Conservation (phyloP, 2,797 vertebrate genomes). For the Ceyx erithaca region DNA sequence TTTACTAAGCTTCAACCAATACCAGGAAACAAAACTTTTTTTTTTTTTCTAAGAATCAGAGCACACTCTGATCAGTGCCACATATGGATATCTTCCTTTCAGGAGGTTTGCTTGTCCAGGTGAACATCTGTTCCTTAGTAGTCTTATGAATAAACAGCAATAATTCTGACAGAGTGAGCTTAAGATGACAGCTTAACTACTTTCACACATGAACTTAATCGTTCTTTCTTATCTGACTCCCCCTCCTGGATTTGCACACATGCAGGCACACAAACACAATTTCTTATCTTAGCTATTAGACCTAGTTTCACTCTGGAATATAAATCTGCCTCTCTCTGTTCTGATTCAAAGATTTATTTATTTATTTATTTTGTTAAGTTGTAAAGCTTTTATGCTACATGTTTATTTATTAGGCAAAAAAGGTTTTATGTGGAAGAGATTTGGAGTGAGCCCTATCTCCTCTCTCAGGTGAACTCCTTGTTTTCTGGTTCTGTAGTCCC, state of each 20-base stretch:
- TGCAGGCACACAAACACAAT: not conserved
- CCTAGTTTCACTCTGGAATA: not conserved
- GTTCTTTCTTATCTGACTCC: conserved; percentile 67
- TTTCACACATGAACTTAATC: conserved; percentile 67
- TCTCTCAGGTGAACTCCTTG: not conserved
- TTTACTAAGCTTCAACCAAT: conserved; percentile 30
- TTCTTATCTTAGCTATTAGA: conserved; percentile 24
- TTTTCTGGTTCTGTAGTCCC: not conserved
- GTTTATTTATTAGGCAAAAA: not conserved
- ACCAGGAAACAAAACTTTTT: conserved; percentile 73
- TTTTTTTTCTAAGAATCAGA: conserved; percentile 80
- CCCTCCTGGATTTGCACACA: conserved; percentile 63
- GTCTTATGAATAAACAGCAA: conserved; percentile 84
- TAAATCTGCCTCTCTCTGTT: not conserved
- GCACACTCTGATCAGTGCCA: conserved; percentile 77
- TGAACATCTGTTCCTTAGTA: conserved; percentile 92
- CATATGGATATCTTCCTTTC: conserved; percentile 88
- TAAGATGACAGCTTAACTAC: conserved; percentile 82
- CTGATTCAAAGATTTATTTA: not conserved
- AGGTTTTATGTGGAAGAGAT: not conserved
- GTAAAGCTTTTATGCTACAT: not conserved
- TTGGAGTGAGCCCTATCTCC: not conserved
- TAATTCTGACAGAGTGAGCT: conserved; percentile 80
- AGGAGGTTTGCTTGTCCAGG: conserved; percentile 87
- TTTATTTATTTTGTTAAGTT: not conserved